Percentiles rank a stretch among this genome's conserved stretches.
Conservation (phyloP, 2,113 vertebrate species). For the Elaphurus davidianus region DNA sequence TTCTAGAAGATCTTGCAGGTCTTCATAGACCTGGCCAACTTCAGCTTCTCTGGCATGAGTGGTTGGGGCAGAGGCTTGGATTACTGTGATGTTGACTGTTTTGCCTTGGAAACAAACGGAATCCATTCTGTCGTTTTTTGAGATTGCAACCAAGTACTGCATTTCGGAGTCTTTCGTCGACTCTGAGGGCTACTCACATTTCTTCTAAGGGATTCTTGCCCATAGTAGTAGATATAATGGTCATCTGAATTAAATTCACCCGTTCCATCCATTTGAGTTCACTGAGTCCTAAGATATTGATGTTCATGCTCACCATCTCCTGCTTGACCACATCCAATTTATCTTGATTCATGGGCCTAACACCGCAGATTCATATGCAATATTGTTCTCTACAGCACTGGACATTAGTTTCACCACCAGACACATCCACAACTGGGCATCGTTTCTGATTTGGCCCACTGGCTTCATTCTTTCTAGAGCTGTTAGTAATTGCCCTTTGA, state of each 20-base stretch:
- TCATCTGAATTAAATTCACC: not conserved
- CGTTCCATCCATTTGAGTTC: not conserved
- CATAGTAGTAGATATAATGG: not conserved
- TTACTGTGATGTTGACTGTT: not conserved
- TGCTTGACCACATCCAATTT: not conserved
- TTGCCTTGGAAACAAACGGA: not conserved
- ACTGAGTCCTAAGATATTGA: not conserved
- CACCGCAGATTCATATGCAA: not conserved
- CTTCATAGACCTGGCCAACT: not conserved
- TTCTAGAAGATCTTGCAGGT: not conserved
- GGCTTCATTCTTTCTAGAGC: not conserved
- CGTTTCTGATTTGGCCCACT: fast-evolving
- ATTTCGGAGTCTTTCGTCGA: fast-evolving
- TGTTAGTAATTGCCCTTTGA: not conserved
- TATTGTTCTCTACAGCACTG: not conserved
- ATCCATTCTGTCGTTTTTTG: not conserved
- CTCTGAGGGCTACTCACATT: not conserved
- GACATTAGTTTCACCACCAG: not conserved
- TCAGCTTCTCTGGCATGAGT: not conserved
- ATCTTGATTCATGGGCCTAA: not conserved
- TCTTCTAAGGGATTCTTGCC: not conserved
- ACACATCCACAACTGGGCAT: not conserved
- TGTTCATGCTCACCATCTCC: not conserved
- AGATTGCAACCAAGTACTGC: not conserved
- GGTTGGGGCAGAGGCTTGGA: not conserved